Evolutionary conservation across 2,888 invertebrate species (phyloP), one percentile per base, ranked within the genome.

Genomic region (Epirrita christyi): DNA sequence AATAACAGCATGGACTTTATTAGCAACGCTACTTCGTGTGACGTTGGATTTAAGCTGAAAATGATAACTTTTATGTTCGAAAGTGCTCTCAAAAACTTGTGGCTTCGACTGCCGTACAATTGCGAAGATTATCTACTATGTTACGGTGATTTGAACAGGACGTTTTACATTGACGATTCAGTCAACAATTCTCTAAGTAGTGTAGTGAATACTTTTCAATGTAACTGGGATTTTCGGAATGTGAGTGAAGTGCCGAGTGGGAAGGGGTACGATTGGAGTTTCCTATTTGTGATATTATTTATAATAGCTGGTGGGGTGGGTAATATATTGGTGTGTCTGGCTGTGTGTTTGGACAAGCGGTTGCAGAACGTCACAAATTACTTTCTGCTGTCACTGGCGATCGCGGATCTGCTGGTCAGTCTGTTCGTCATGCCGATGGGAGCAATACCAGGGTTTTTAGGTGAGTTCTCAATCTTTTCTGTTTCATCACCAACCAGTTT

Each of bases 341-440:
- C 98, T 0, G 97, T 99, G 70, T 96, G 96, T 62, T 92, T 97
- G 77, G 98, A 99, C 91, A 95, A 96, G 62, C 94, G 96, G 72
- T 91, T 98, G 62, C 98, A 98, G 88, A 98, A 98, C 86, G 97
- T 98, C 66, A 98, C 98, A 64, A 99, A 98, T 91, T 98, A 98
- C 89, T 98, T 98, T 85, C 93, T 98, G 63, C 93, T 98, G 73
- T 98, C 98, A 15, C 88, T 99, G 81, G 98, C 98, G 42, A 96
- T 98, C 52, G 98, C 98, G 50, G 98, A 99, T 91, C 93, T 98
- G 57, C 93, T 98, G 63, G 98, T 98, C 78, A 98, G 97, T 76
- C 88, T 98, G 63, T 96, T 98, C 78, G 98, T 98, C 55, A 99
- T 99, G 98, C 98, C 98, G 3, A 93, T 98, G 83, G 97, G 97